Conservation (phyloP, 2,888 invertebrate species). For the Laspeyria flexula region DNA sequence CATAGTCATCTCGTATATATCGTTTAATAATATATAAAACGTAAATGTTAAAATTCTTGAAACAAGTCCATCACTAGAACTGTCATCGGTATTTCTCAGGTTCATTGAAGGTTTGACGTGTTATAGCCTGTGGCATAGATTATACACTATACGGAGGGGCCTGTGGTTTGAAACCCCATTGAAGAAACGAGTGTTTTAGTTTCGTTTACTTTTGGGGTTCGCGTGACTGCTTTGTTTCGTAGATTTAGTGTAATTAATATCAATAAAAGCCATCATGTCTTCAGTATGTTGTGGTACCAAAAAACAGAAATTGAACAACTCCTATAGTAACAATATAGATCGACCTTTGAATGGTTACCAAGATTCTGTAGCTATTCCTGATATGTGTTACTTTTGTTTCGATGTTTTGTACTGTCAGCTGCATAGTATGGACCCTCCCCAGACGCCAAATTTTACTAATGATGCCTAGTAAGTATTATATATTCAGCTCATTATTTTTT, state of each 20-base stretch:
- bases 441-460: constrained; percentile 96
- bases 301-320: constrained; percentile 95
- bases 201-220: constrained; percentile 65
- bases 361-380: constrained; percentile 92
- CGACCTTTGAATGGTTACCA: constrained; percentile 85
- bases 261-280: constrained; percentile 88
- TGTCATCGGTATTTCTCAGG: too few species aligned
- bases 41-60: too few species aligned
- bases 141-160: too few species aligned
- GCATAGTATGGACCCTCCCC: constrained; percentile 96
- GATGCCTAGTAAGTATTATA: constrained; percentile 94
- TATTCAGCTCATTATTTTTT: constrained; percentile 22
- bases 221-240: constrained; percentile 60
- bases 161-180: constrained; percentile 50
- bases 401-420: constrained; percentile 98
- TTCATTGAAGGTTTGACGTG: background rate
- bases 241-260: constrained; percentile 49
- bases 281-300: constrained; percentile 96
- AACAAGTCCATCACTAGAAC: too few species aligned
- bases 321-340: constrained; percentile 85
- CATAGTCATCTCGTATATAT: too few species aligned
- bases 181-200: constrained; percentile 53
- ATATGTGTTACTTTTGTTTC: constrained; percentile 99
- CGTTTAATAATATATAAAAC: too few species aligned
- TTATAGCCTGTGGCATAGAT: too few species aligned